These are phyloP conservation scores for Steromphala cineraria DNA, from an alignment of 2,888 invertebrate genomes.

Conservation along the genomic window DNA sequence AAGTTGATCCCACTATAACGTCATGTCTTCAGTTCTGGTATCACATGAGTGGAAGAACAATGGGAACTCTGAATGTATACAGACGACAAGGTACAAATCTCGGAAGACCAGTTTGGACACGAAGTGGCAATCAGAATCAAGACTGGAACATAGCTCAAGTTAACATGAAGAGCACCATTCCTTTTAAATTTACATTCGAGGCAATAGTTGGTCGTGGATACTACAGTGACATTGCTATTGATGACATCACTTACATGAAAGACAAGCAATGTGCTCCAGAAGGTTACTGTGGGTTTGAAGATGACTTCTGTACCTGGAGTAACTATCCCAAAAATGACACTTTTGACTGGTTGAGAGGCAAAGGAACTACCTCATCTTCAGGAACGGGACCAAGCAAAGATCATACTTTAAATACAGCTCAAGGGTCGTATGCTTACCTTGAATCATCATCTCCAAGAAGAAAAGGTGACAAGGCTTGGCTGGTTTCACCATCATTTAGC, in stretches of 20 bases:
- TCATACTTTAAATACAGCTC: slow-evolving; percentile 59
- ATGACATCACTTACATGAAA: slow-evolving; percentile 63
- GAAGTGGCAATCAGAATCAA: slow-evolving; percentile 62
- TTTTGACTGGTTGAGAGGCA: slow-evolving; percentile 71
- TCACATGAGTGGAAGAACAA: slow-evolving; percentile 65
- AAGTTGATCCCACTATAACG: slow-evolving; percentile 46
- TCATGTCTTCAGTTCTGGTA: slow-evolving; percentile 71
- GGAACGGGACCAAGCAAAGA: slow-evolving; percentile 57
- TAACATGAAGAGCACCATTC: slow-evolving; percentile 30
- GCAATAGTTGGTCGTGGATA: slow-evolving; percentile 59
- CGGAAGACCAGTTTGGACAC: slow-evolving; percentile 52
- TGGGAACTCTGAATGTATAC: slow-evolving; percentile 59
- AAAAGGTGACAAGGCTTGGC: slow-evolving; percentile 82
- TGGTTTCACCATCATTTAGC: slow-evolving; percentile 53
- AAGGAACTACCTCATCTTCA: slow-evolving; percentile 45
- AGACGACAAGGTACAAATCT: slow-evolving; percentile 11
- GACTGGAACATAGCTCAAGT: slow-evolving; percentile 64
- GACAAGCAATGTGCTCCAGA: slow-evolving; percentile 53
- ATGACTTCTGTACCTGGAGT: slow-evolving; percentile 64
- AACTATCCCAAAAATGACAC: slow-evolving; percentile 69
- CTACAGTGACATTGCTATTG: slow-evolving; percentile 68
- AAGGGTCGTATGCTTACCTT: slow-evolving; percentile 84
- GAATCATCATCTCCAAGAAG: slow-evolving; percentile 82
- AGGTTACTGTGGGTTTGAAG: slow-evolving; percentile 73
- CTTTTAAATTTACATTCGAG: slow-evolving; percentile 63